These are phyloP conservation scores for Cetoscarus ocellatus DNA, from an alignment of 2,797 vertebrate species.

Conservation along the genomic window DNA sequence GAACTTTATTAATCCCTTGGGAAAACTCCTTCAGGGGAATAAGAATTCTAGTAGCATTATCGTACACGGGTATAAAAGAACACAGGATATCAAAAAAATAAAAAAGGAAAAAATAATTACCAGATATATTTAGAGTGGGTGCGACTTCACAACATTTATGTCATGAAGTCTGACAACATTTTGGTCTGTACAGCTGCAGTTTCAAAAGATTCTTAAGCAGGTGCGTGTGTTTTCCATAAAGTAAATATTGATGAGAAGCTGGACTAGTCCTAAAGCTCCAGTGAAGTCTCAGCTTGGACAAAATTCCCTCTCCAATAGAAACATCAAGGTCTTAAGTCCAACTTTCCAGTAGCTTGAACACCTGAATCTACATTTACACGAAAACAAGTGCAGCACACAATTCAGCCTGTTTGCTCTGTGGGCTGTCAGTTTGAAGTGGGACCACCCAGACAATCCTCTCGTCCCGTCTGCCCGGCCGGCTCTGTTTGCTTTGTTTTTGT, in stretches of 20 bases:
- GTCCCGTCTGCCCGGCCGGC: conserved; percentile 3
- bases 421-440: conserved; percentile 16
- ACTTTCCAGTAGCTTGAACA: conserved; percentile 4
- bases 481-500: conserved; percentile 62
- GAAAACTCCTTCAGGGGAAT: too few relatives aligned
- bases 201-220: not conserved
- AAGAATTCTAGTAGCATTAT: too few relatives aligned
- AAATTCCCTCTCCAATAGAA: not conserved
- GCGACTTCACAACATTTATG: not conserved
- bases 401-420: conserved; percentile 5
- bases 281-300: not conserved
- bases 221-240: not conserved
- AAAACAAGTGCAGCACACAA: conserved; percentile 16
- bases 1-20: too few relatives aligned
- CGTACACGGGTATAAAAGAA: too few relatives aligned
- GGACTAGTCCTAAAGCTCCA: not conserved
- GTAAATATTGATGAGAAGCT: not conserved
- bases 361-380: not conserved
- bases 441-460: conserved; percentile 28
- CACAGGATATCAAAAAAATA: too few relatives aligned
- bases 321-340: not conserved
- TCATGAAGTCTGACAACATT: not conserved
- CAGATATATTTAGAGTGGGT: too few relatives aligned
- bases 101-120: too few relatives aligned
- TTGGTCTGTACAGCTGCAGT: not conserved